Base-by-base conservation (phyloP, 2,888 invertebrate genomes). In the Bedellia somnulentella region DNA sequence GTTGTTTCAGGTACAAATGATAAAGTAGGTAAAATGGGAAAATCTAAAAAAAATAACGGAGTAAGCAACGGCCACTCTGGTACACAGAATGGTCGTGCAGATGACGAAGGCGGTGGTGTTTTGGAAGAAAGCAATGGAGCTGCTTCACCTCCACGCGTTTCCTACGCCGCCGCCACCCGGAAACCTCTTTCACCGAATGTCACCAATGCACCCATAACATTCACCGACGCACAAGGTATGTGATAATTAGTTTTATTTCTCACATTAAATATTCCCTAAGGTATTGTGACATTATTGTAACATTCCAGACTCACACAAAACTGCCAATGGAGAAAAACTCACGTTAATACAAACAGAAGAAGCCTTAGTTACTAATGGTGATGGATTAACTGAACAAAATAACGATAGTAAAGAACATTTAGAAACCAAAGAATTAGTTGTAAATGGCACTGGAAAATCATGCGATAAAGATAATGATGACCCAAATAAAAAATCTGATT, bases 401-500 rank as follows among this genome's bases (percentile, higher is more conserved):
- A n/a, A n/a, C n/a, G n/a, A n/a, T n/a, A n/a, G 56, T 39, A 54
- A 52, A 39, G 57, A 57, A 48, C 57, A 52, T 45, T 46, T 57
- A 58, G 42, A 48, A 57, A 70, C 71, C 73, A 75, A 73, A 73
- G 73, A 71, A 58, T 45, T 60, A 58, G 51, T 61, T 52, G 46
- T 58, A 37, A 75, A 75, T 43, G 73, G 75, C 47, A 61, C 64
- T 43, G 59, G 61, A 35, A 53, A 49, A 38, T 42, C 39, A 39
- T 53, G 55, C 40, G 57, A 52, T 45, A 49, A 66, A 50, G 42
- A 60, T 41, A 73, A 75, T 45, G 71, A 70, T 49, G 57, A 63
- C 41, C 48, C 60, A 49, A 70, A 61, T 59, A 61, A 59, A 53
- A 49, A 56, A 53, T 57, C 57, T 52, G 66, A 70, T 58, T 75